phyloP scores from a whole-genome alignment of 2,888 invertebrate species.

The Hypena proboscidalis region DNA sequence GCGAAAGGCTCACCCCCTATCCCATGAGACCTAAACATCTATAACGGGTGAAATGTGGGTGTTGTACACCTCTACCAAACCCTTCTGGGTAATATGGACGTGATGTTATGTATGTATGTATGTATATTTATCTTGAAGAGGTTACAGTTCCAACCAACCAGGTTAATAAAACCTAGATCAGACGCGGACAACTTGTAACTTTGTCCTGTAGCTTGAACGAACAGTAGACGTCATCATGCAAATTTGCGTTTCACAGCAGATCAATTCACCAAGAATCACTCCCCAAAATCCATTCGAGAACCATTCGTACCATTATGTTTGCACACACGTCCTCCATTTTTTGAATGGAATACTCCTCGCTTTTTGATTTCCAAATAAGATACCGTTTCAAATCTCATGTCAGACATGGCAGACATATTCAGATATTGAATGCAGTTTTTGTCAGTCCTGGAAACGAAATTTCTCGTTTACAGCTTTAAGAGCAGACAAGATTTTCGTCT shows the following conservation, averaged over 20 bases:
- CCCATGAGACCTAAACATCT: too few relatives aligned
- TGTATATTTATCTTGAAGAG: too few relatives aligned
- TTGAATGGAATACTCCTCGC: slow-evolving; percentile 54
- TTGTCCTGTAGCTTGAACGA: too few relatives aligned
- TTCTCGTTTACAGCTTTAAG: slow-evolving; percentile 33
- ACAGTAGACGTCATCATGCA: too few relatives aligned
- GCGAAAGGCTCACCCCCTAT: too few relatives aligned
- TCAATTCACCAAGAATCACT: neutral
- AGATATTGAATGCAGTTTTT: slow-evolving; percentile 55
- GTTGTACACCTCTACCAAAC: too few relatives aligned
- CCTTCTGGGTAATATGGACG: too few relatives aligned
- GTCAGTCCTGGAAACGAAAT: slow-evolving; percentile 34
- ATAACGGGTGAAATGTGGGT: too few relatives aligned
- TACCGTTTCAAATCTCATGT: slow-evolving; percentile 66
- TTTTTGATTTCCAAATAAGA: slow-evolving; percentile 74
- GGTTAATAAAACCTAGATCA: too few relatives aligned
- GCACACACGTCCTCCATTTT: slow-evolving; percentile 51
- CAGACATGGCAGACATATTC: slow-evolving; percentile 42
- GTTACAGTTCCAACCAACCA: too few relatives aligned
- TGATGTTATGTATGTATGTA: too few relatives aligned
- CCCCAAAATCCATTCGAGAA: slow-evolving; percentile 31
- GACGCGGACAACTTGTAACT: too few relatives aligned
- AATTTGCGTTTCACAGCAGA: neutral
- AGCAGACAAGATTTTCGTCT: slow-evolving; percentile 26
- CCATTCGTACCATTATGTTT: slow-evolving; percentile 47